phyloP scores from a whole-genome alignment of 2,113 vertebrate genomes.

The Anseranas semipalmata region DNA sequence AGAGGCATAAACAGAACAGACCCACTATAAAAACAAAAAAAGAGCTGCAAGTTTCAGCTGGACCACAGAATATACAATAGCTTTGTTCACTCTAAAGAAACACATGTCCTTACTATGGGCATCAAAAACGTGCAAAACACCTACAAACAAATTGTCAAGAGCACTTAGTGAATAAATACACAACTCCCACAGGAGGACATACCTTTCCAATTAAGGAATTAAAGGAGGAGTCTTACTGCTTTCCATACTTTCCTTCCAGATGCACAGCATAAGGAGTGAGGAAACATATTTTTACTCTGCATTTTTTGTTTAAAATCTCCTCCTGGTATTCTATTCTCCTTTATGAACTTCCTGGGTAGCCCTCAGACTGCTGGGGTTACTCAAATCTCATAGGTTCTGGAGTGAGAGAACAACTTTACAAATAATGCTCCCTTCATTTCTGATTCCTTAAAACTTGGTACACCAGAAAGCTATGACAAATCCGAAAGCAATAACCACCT shows the following conservation, averaged over 20 bases:
- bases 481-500: neutral
- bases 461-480: neutral
- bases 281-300: neutral
- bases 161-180: neutral
- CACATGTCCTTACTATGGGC: neutral
- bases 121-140: neutral
- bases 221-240: neutral
- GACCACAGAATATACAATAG: neutral
- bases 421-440: neutral
- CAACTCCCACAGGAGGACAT: neutral
- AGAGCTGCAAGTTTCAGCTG: neutral
- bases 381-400: neutral
- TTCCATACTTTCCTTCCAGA: neutral
- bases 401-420: neutral
- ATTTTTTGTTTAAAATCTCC: neutral
- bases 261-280: accelerated
- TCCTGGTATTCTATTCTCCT: neutral
- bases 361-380: neutral
- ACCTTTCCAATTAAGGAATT: neutral
- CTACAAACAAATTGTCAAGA: neutral
- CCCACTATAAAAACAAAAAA: neutral
- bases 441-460: neutral
- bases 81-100: neutral
- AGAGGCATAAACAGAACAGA: neutral
- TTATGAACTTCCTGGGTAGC: neutral